A percentile compares a stretch with the other conserved stretches of the same genome.
Evolutionary conservation across 2,113 vertebrate species (phyloP).

Genomic region (Benitochromis conjunctus): DNA sequence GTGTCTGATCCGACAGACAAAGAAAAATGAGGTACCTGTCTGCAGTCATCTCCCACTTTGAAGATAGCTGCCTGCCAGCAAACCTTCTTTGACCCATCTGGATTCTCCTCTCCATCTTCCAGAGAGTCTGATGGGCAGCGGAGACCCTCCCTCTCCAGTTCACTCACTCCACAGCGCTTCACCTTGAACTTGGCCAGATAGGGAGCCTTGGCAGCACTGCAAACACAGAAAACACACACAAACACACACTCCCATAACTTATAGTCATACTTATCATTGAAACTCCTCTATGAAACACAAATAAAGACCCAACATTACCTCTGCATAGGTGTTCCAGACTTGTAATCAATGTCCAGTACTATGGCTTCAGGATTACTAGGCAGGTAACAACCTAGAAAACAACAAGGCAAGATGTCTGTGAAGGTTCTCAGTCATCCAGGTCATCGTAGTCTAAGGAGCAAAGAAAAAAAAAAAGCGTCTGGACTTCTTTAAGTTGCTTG

Average conservation of each 20-base stretch:
- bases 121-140: conserved; percentile 81
- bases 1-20: background rate
- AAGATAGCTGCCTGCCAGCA: conserved; percentile 99
- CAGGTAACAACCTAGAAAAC: conserved; percentile 87
- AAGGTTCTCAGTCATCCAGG: too few species aligned
- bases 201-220: conserved; percentile 92
- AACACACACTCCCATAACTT: background rate
- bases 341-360: conserved; percentile 97
- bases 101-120: conserved; percentile 77
- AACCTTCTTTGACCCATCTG: conserved; percentile 74
- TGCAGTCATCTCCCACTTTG: conserved; percentile 98
- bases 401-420: background rate
- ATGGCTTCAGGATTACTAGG: conserved; percentile 98
- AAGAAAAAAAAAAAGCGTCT: too few species aligned
- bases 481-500: too few species aligned
- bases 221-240: background rate
- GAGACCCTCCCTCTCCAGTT: conserved; percentile 95
- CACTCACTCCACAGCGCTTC: conserved; percentile 94
- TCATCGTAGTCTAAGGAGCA: too few species aligned
- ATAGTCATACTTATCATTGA: background rate
- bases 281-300: background rate
- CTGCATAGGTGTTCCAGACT: conserved; percentile 98
- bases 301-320: conserved; percentile 72
- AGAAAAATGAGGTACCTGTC: conserved; percentile 80
- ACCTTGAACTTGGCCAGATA: conserved; percentile 98